Evolutionary conservation across 2,888 invertebrate species (phyloP).

Genomic region (Penaeus monodon): DNA sequence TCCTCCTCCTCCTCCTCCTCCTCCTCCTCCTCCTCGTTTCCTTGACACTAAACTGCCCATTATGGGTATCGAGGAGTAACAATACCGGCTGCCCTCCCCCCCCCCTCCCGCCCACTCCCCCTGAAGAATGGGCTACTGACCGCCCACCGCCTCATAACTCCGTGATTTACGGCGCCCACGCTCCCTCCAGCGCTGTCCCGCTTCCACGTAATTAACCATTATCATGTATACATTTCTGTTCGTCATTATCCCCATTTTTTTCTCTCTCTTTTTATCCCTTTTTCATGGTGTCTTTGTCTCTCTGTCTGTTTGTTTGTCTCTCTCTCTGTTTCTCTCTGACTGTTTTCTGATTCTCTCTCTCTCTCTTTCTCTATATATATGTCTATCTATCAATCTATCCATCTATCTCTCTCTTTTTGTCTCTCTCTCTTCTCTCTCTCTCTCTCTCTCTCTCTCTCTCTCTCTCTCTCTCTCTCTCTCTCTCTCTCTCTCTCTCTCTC

Average conservation of each 20-base stretch:
- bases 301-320: too few relatives aligned
- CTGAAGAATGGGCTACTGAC: constrained; percentile 33
- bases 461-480: too few relatives aligned
- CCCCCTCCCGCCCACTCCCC: constrained; percentile 9
- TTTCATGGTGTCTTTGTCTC: too few relatives aligned
- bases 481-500: too few relatives aligned
- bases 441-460: too few relatives aligned
- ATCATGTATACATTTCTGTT: constrained; percentile 14
- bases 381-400: too few relatives aligned
- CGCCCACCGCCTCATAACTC: constrained; percentile 17
- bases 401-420: too few relatives aligned
- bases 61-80: neutral
- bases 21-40: neutral
- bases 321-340: too few relatives aligned
- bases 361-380: too few relatives aligned
- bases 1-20: too few relatives aligned
- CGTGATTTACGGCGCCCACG: neutral
- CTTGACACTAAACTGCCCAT: neutral
- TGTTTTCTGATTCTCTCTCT: too few relatives aligned
- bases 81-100: constrained; percentile 22
- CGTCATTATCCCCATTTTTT: neutral
- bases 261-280: neutral
- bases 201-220: constrained; percentile 12
- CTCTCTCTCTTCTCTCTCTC: too few relatives aligned
- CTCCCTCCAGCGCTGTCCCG: neutral